Evolutionary conservation across 2,888 invertebrate species (phyloP).

Genomic region (Prosopocoilus inquinatus): DNA sequence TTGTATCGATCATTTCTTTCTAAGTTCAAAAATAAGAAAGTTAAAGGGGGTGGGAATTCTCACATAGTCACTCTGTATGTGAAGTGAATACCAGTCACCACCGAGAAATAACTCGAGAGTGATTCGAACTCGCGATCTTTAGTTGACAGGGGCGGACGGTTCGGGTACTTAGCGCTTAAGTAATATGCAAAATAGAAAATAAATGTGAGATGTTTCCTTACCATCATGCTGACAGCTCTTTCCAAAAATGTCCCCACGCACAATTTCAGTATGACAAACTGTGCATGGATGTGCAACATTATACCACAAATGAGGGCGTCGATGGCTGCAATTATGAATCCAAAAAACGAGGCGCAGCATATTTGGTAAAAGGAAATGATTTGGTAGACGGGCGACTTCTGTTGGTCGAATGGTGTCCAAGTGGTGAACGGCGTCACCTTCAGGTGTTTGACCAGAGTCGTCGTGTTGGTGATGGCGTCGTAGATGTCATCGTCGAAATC

Average conservation of each 20-base stretch:
- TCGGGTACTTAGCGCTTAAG: too few relatives aligned
- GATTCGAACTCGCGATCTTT: too few relatives aligned
- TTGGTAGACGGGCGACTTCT: conserved; percentile 17
- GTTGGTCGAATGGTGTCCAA: conserved; percentile 19
- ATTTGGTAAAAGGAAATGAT: conserved; percentile 16
- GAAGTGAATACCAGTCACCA: too few relatives aligned
- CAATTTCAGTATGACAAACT: conserved; percentile 21
- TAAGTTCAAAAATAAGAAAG: too few relatives aligned
- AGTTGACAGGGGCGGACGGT: too few relatives aligned
- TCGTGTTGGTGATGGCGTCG: background rate
- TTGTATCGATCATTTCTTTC: too few relatives aligned
- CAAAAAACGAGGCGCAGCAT: conserved; percentile 11
- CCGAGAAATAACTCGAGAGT: too few relatives aligned
- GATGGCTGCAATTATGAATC: conserved; percentile 17
- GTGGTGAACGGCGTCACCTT: conserved; percentile 16
- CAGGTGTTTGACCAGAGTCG: background rate
- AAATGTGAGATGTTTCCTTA: too few relatives aligned
- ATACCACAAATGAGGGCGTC: conserved; percentile 24
- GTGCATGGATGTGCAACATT: conserved; percentile 21
- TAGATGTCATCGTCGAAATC: conserved; percentile 2
- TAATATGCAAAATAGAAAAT: too few relatives aligned
- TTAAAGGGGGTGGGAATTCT: too few relatives aligned
- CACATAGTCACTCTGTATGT: too few relatives aligned
- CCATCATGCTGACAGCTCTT: conserved; percentile 12
- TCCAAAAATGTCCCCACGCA: conserved; percentile 18